phyloP scores from a whole-genome alignment of 2,113 vertebrate genomes.

The Rattus rattus region DNA sequence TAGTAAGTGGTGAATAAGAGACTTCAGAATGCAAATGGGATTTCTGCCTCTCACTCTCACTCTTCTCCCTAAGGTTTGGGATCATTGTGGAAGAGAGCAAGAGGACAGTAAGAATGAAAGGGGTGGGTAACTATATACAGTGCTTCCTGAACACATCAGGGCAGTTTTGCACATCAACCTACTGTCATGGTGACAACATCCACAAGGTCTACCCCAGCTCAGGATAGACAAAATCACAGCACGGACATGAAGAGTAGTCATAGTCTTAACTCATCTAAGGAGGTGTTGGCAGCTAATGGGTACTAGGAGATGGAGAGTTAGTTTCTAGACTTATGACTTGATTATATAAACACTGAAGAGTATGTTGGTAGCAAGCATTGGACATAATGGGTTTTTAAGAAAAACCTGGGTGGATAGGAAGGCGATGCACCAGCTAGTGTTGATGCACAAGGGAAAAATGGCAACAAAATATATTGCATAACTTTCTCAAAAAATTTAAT shows the following conservation, averaged over 20 bases:
- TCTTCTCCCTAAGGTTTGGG: neutral
- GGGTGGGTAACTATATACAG: neutral
- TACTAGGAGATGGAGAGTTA: no score
- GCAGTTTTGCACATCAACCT: neutral
- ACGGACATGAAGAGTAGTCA: no score
- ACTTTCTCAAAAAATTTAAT: neutral
- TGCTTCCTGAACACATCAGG: neutral
- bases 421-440: no score
- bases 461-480: neutral
- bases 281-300: neutral
- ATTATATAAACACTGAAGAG: no score
- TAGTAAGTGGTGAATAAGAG: neutral
- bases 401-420: neutral
- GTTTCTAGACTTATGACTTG: neutral
- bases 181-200: no score
- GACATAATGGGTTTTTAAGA: neutral
- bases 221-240: no score
- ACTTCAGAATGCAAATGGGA: neutral
- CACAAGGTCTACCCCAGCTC: neutral
- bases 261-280: neutral
- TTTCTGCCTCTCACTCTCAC: neutral
- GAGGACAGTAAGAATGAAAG: neutral
- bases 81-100: no score
- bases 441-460: neutral
- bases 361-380: neutral